phyloP scores from a whole-genome alignment of 2,888 invertebrate species.

The Petrolisthes manimaculis region DNA sequence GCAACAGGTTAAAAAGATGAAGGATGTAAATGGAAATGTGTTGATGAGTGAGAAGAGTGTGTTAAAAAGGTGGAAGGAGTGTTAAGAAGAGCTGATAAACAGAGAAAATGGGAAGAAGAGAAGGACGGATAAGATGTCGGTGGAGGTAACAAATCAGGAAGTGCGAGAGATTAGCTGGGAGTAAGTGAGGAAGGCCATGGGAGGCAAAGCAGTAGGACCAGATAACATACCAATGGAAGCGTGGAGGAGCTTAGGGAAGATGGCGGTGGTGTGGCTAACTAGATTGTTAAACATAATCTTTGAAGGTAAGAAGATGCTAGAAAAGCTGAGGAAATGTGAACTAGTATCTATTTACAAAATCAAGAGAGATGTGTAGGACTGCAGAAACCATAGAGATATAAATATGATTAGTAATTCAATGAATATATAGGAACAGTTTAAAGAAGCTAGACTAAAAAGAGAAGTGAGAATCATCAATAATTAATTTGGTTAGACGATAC shows the following conservation, averaged over 20 bases:
- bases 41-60: no score
- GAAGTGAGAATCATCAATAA: constrained; percentile 9
- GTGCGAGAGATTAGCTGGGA: no score
- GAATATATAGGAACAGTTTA: constrained; percentile 5
- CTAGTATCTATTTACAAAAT: constrained; percentile 10
- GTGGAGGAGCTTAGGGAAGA: constrained; percentile 25
- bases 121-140: no score
- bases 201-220: no score
- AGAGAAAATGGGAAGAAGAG: no score
- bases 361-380: constrained; percentile 3
- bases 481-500: neutral
- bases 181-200: no score
- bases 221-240: constrained; percentile 19
- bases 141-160: no score
- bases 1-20: no score
- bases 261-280: neutral
- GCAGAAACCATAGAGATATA: constrained; percentile 8
- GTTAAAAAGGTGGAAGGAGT: no score
- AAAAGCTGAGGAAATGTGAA: neutral
- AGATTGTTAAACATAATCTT: constrained; percentile 17
- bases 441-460: neutral
- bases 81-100: no score
- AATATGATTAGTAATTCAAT: neutral
- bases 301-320: constrained; percentile 3
- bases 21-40: no score